Evolutionary conservation across 1,140 invertebrate genomes (phyloP), one percentile per base, ranked within the genome.

Genomic region (Eumeta japonica): DNA sequence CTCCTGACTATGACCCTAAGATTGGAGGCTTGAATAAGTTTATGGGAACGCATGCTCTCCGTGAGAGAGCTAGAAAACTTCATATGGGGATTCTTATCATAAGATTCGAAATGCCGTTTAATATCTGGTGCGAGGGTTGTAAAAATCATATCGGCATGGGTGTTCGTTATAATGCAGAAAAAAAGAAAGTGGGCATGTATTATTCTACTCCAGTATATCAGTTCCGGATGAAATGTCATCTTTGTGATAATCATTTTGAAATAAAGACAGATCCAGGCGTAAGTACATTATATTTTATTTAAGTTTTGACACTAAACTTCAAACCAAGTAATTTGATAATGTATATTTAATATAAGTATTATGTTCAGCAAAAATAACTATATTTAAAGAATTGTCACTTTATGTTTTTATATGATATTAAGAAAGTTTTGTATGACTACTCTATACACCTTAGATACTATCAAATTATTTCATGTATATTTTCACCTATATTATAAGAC

Each of bases 31-130:
- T 99, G 1, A 98, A 99, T 62, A 92, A 92, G 74, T 92, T 90
- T 71, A 79, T 88, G 59, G 96, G 96, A 13, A 94, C 91, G 11
- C 97, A 99, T 84, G 94, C 97, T 0, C 73, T 99, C 15, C 83
- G 97, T 28, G 96, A 99, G 74, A 79, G 97, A 49, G 97, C 95
- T 1, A 77, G 88, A 13, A 99, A 99, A 76, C 78, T 98, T 0
- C 87, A 95, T 53, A 81, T 94, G 75, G 97, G 97, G 10, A 99
- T 99, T 45, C 83, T 99, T 20, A 95, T 98, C 31, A 98, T 99
- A 46, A 83, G 96, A 38, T 99, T 99, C 84, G 97, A 99, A 78
- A 97, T 99, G 94, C 97, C 97, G 1, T 99, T 96, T 55, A 99
- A 99, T 74, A 98, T 99, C 48, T 99, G 66, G 66, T 73, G 66